phyloP scores from a whole-genome alignment of 2,888 invertebrate species.

The Callinectes sapidus region DNA sequence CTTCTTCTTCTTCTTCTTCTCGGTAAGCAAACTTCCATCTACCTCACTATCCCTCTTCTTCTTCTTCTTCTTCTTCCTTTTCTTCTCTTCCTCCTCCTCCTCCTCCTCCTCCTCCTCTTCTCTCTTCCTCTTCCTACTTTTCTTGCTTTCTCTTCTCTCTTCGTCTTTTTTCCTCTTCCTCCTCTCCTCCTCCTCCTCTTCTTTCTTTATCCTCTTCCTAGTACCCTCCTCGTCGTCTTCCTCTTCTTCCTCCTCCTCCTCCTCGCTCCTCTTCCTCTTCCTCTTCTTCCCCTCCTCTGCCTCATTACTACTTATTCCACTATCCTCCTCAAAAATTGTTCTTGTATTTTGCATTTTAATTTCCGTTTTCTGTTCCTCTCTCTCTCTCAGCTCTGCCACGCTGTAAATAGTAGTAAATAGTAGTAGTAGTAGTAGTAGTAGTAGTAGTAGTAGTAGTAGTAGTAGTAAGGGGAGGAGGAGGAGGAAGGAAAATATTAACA shows the following conservation, averaged over 20 bases:
- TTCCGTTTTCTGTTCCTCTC: background rate
- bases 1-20: no score
- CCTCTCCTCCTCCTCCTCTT: background rate
- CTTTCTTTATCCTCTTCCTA: background rate
- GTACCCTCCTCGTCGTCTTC: background rate
- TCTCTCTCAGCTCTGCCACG: background rate
- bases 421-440: background rate
- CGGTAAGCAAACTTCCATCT: no score
- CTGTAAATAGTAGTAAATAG: background rate
- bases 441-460: background rate
- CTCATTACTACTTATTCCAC: constrained; percentile 54
- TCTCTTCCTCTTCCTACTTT: background rate
- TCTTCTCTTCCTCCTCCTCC: no score
- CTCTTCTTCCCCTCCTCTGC: background rate
- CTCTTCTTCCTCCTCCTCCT: background rate
- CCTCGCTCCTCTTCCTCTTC: background rate
- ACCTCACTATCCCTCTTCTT: no score
- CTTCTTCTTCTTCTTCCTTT: no score
- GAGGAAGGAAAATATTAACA: background rate
- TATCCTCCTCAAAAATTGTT: constrained; percentile 42
- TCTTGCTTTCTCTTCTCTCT: background rate
- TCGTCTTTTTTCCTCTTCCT: background rate
- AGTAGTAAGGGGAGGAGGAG: background rate
- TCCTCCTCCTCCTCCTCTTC: no score
- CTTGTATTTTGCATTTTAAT: background rate